phyloP scores from a whole-genome alignment of 2,113 vertebrate species.

The Antechinus flavipes region DNA sequence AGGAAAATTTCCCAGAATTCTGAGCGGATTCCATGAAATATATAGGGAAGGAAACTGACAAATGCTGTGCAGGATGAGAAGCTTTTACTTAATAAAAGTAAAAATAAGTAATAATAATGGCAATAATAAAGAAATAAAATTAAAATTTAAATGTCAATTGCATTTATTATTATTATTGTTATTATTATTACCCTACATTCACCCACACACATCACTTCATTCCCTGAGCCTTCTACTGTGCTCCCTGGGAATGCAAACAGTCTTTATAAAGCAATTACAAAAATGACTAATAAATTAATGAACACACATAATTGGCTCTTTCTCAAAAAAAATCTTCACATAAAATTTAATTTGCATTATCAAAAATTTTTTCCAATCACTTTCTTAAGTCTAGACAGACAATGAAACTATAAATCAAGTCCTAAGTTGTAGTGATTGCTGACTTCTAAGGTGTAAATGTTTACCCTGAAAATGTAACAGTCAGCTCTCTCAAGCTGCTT shows the following conservation, averaged over 20 bases:
- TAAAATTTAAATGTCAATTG: neutral
- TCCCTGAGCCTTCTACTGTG: neutral
- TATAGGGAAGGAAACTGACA: neutral
- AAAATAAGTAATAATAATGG: too few relatives aligned
- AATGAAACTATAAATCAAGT: neutral
- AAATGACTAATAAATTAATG: neutral
- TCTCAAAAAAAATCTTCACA: neutral
- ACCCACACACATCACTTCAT: neutral
- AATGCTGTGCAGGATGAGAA: neutral
- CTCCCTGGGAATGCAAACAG: neutral
- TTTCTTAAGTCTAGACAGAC: neutral
- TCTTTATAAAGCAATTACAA: neutral
- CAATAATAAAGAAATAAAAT: too few relatives aligned
- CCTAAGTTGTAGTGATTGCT: neutral
- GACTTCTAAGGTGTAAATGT: neutral
- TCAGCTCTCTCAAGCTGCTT: neutral
- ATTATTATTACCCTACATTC: neutral
- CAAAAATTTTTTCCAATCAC: neutral
- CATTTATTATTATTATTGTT: neutral
- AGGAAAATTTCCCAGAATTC: neutral
- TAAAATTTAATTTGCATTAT: neutral
- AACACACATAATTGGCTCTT: neutral
- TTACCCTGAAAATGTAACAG: neutral
- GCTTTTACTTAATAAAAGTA: neutral
- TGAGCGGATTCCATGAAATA: neutral